Evolutionary conservation across 2,797 vertebrate species (phyloP), one percentile per base, ranked within the genome.

Genomic region (Microchirus variegatus): DNA sequence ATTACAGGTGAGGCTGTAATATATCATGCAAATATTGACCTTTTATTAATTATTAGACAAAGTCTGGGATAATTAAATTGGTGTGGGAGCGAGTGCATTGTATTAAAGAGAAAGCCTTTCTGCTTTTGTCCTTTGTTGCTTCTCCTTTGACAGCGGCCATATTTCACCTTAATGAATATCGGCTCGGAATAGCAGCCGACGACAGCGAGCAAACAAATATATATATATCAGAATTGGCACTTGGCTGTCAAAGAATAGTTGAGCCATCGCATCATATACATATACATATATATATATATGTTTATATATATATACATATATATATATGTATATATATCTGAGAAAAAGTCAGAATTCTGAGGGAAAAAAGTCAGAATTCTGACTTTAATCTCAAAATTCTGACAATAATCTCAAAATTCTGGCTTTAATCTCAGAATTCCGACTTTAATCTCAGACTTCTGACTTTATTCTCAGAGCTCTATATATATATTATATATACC

Each of bases 131-230:
- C 46, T 69, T 36, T 59, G 50, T 48, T 18, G 19, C 35, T 77
- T 65, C 64, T 36, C 35, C 9, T 57, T 64, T 67, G 67, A 78
- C 72, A 50, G 40, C 35, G 38, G 40, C 68, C 68, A 38, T 74
- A 66, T 80, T 75, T 78, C 73, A 72, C 50, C 26, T 69, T 67
- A 75, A 82, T 67, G 49, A 77, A 67, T 22, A 59, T 53, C 36
- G 19, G 54, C 55, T 38, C 37, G 44, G 69, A 78, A 67, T 59
- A 81, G 56, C 53, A 59, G 59, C 52, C 59, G 10, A 10, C 17
- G 41, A 59, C 63, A 54, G 70, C 55, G 66, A 61, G 51, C 48
- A 73, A 56, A 75, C 61, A 70, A 59, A 77, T 60, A 17, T 13
- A 42, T 13, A 42, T 54, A n/a, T 11, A 45, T 57, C 57, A 77